A percentile compares a stretch with the other conserved stretches of the same genome.
Conservation (phyloP, 2,888 invertebrate species). For the Crioceris asparagi region DNA sequence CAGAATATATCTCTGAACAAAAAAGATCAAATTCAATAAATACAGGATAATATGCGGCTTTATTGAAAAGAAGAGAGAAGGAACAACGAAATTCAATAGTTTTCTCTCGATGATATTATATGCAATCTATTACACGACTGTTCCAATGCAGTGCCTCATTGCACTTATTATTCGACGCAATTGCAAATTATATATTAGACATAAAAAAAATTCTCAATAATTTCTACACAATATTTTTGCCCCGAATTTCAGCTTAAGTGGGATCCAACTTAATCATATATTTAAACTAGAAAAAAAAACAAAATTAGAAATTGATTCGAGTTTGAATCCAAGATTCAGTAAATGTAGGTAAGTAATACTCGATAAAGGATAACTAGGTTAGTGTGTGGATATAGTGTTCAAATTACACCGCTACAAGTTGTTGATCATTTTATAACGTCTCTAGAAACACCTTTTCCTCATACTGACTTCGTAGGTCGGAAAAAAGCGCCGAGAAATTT, state of each 20-base stretch:
- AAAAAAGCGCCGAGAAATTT: too few species aligned
- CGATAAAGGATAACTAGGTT: too few species aligned
- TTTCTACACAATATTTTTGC: neutral
- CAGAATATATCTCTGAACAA: neutral
- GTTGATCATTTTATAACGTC: too few species aligned
- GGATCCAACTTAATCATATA: neutral
- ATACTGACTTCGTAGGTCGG: too few species aligned
- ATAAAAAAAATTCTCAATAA: too few species aligned
- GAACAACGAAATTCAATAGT: neutral
- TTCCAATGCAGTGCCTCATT: constrained; percentile 14
- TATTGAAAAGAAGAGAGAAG: neutral
- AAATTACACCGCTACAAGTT: too few species aligned
- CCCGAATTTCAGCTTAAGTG: too few species aligned
- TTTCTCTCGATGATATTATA: neutral
- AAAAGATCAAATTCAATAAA: neutral
- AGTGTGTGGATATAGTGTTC: too few species aligned
- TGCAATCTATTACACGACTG: constrained; percentile 1
- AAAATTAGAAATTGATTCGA: neutral
- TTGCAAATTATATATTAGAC: constrained; percentile 1
- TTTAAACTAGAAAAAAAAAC: neutral
- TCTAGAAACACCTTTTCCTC: too few species aligned
- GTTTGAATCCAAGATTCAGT: neutral
- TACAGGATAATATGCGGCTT: neutral
- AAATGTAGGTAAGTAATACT: neutral
- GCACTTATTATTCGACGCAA: constrained; percentile 19